Conservation (phyloP, 1,140 invertebrate species). For the Trichonephila clavata region DNA sequence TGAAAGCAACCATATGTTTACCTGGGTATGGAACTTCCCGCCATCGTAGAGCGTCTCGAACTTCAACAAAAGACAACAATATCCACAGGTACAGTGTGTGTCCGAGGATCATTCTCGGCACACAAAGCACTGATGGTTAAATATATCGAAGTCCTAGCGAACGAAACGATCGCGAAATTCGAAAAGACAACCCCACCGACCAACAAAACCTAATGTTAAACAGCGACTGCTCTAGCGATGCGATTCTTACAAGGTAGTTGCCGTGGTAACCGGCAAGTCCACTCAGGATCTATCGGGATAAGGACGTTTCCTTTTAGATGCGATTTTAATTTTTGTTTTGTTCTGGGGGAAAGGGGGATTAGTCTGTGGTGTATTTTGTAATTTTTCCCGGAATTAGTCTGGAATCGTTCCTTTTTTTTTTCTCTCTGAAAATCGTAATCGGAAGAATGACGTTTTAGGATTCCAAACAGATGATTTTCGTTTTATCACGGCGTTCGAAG, state of each 20-base stretch:
- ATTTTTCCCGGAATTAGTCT: background rate
- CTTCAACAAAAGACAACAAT: conserved; percentile 17
- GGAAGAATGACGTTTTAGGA: background rate
- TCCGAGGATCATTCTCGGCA: conserved; percentile 23
- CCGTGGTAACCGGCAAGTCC: conserved; percentile 41
- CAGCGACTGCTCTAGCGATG: conserved; percentile 8
- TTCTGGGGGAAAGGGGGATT: background rate
- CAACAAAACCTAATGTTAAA: conserved; percentile 18
- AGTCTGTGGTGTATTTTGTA: background rate
- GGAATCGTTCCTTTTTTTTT: background rate
- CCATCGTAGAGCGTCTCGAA: conserved; percentile 24
- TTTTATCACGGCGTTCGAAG: background rate
- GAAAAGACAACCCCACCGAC: background rate
- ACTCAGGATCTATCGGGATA: conserved; percentile 40
- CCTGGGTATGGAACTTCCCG: conserved; percentile 51
- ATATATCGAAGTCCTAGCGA: background rate
- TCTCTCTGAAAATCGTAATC: background rate
- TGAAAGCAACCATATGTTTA: conserved; percentile 56
- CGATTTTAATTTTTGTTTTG: conserved; percentile 4
- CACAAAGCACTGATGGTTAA: background rate
- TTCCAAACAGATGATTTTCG: background rate
- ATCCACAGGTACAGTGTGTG: conserved; percentile 44
- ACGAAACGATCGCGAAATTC: conserved; percentile 14
- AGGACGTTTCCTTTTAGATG: conserved; percentile 37
- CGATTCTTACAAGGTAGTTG: conserved; percentile 21